A percentile compares a stretch with the other conserved stretches of the same genome.
phyloP scores from a whole-genome alignment of 2,888 invertebrate genomes.

The Zaprionus lineosus region DNA sequence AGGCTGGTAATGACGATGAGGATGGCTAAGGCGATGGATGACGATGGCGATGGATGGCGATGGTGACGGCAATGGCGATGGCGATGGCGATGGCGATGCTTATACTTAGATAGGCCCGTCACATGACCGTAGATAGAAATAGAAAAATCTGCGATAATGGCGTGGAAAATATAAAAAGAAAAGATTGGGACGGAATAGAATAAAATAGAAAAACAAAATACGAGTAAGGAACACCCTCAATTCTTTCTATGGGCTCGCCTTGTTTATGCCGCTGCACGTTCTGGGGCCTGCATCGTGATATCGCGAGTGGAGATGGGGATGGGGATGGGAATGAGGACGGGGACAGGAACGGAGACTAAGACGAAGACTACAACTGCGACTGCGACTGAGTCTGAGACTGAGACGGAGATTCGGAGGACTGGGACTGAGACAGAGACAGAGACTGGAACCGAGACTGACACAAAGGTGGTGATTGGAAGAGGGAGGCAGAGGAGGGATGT shows the following conservation, averaged over 20 bases:
- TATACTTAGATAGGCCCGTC: conserved; percentile 45
- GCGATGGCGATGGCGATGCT: too few relatives aligned
- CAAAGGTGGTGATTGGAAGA: too few relatives aligned
- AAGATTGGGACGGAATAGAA: too few relatives aligned
- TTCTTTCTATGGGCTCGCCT: conserved; percentile 21
- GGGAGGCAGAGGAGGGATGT: background rate
- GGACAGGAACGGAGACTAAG: too few relatives aligned
- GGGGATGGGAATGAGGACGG: background rate
- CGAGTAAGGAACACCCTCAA: conserved; percentile 24
- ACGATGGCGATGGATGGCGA: too few relatives aligned
- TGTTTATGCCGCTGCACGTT: conserved; percentile 69
- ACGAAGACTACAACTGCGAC: too few relatives aligned
- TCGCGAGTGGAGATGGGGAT: conserved; percentile 12
- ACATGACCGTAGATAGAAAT: conserved; percentile 39
- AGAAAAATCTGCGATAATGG: conserved; percentile 40
- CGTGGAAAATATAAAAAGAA: conserved; percentile 4
- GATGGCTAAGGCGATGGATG: too few relatives aligned
- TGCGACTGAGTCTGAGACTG: too few relatives aligned
- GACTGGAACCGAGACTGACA: too few relatives aligned
- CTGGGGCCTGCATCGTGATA: conserved; percentile 64
- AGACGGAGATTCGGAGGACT: background rate
- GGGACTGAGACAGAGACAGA: too few relatives aligned
- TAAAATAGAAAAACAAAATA: background rate
- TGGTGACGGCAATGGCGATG: too few relatives aligned
- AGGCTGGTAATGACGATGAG: too few relatives aligned